Evolutionary conservation across 1,140 invertebrate species (phyloP).

Genomic region (Anagrus nilaparvatae): DNA sequence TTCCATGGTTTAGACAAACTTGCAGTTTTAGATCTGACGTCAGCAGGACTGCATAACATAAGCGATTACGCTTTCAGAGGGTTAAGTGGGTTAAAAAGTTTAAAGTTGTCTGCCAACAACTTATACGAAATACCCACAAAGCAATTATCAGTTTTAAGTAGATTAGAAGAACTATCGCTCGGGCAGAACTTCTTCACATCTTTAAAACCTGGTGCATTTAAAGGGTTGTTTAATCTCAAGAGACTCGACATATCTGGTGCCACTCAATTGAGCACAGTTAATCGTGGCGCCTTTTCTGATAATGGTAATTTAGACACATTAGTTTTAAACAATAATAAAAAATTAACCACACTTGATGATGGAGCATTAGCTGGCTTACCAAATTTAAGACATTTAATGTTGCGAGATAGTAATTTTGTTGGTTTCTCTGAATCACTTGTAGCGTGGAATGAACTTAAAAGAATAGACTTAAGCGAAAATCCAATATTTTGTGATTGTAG

Average conservation of each 20-base stretch:
- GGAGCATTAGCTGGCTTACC: slow-evolving; percentile 66
- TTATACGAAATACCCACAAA: slow-evolving; percentile 63
- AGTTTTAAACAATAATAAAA: slow-evolving; percentile 65
- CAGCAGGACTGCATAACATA: slow-evolving; percentile 67
- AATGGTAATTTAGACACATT: slow-evolving; percentile 74
- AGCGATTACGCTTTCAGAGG: slow-evolving; percentile 65
- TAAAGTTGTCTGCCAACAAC: slow-evolving; percentile 72
- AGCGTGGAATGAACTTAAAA: slow-evolving; percentile 65
- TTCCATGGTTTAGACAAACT: slow-evolving; percentile 66
- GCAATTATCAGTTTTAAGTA: slow-evolving; percentile 56
- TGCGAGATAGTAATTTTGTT: slow-evolving; percentile 68
- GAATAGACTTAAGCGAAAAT: slow-evolving; percentile 71
- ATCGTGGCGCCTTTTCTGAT: slow-evolving; percentile 64
- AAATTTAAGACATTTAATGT: slow-evolving; percentile 60
- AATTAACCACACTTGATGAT: slow-evolving; percentile 57
- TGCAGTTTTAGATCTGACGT: slow-evolving; percentile 65
- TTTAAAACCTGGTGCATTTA: slow-evolving; percentile 60
- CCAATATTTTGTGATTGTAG: slow-evolving; percentile 73
- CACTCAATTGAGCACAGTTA: slow-evolving; percentile 54
- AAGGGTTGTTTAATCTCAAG: slow-evolving; percentile 63
- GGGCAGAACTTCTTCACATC: slow-evolving; percentile 71
- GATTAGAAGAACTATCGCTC: slow-evolving; percentile 68
- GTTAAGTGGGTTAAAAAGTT: slow-evolving; percentile 56
- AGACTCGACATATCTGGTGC: slow-evolving; percentile 68
- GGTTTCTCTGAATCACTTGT: slow-evolving; percentile 64